Conservation (phyloP, 2,888 invertebrate genomes). For the Lymantria dispar region DNA sequence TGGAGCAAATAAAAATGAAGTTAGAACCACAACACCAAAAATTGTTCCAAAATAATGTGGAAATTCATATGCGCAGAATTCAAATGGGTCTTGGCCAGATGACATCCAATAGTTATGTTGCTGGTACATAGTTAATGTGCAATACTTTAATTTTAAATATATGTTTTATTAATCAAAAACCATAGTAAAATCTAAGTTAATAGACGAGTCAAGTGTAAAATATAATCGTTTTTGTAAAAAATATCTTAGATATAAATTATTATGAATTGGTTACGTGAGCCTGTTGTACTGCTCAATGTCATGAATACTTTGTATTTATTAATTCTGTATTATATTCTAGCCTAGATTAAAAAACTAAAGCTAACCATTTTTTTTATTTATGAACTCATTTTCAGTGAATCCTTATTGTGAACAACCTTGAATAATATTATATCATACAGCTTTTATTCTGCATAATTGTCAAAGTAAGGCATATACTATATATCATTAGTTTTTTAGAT, state of each 20-base stretch:
- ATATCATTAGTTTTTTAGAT: too few species aligned
- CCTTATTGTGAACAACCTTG: too few species aligned
- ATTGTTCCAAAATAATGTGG: conserved; percentile 93
- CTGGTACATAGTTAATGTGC: conserved; percentile 39
- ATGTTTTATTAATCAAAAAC: too few species aligned
- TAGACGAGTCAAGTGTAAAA: conserved; percentile 13
- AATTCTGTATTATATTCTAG: conserved; percentile 8
- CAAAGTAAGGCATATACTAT: too few species aligned
- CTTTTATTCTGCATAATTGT: too few species aligned
- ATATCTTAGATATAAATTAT: conserved; percentile 25
- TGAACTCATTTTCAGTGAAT: too few species aligned
- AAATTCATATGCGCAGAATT: conserved; percentile 95
- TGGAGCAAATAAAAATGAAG: conserved; percentile 93
- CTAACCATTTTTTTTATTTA: too few species aligned
- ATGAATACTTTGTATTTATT: conserved; percentile 18
- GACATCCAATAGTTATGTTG: conserved; percentile 50
- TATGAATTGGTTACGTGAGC: conserved; percentile 21
- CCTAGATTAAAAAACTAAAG: too few species aligned
- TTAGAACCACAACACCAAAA: conserved; percentile 88
- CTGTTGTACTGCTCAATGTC: conserved; percentile 24
- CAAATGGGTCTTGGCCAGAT: conserved; percentile 86
- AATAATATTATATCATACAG: too few species aligned
- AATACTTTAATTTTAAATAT: neutral
- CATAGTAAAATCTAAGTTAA: conserved; percentile 8
- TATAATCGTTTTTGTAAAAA: conserved; percentile 21